phyloP scores from a whole-genome alignment of 2,888 invertebrate species.

The Cheilosia soror region DNA sequence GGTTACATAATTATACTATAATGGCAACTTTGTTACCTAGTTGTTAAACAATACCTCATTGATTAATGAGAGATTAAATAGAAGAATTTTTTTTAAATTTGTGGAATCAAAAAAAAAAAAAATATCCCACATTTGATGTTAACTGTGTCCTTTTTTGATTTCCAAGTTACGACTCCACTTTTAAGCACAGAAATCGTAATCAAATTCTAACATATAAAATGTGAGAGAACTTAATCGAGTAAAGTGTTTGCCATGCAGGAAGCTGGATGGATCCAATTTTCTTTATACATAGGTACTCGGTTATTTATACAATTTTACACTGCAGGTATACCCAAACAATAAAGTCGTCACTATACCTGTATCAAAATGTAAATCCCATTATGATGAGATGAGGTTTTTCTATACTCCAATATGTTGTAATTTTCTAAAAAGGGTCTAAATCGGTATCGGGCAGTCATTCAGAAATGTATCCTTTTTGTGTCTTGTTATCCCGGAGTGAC shows the following conservation, averaged over 20 bases:
- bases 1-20: no score
- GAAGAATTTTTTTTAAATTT: slow-evolving; percentile 11
- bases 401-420: slow-evolving; percentile 14
- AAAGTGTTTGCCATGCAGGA: slow-evolving; percentile 7
- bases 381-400: slow-evolving; percentile 28
- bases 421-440: slow-evolving; percentile 34
- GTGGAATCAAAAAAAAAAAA: no score
- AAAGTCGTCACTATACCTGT: not conserved
- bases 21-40: no score
- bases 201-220: slow-evolving; percentile 50
- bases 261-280: not conserved
- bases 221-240: slow-evolving; percentile 21
- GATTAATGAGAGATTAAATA: not conserved
- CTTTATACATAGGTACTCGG: not conserved
- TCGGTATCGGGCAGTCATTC: slow-evolving; percentile 11
- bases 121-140: not conserved
- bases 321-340: not conserved
- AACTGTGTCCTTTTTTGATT: slow-evolving; percentile 1
- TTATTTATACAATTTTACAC: not conserved
- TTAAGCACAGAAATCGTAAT: slow-evolving; percentile 31
- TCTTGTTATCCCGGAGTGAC: not conserved
- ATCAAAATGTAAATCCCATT: slow-evolving; percentile 38
- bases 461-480: slow-evolving; percentile 3
- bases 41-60: slow-evolving; percentile 2
- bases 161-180: not conserved